These are phyloP conservation scores for Sebastiscus tertius DNA, from an alignment of 2,797 vertebrate genomes.

Conservation along the genomic window DNA sequence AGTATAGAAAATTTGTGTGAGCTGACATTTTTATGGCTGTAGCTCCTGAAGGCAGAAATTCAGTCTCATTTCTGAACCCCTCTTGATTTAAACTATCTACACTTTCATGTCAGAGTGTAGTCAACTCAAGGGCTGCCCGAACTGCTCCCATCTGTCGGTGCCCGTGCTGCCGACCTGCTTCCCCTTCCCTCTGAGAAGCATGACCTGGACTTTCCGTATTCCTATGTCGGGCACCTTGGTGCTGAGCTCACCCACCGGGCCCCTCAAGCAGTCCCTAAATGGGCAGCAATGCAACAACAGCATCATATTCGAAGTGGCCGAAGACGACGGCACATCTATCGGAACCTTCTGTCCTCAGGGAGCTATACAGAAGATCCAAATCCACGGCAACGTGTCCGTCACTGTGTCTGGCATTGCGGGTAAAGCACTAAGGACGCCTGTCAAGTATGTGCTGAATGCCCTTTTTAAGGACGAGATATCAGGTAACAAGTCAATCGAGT, in stretches of 20 bases:
- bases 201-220: constrained; percentile 86
- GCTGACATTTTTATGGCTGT: neutral
- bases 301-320: constrained; percentile 70
- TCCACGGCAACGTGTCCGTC: constrained; percentile 85
- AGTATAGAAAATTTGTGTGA: neutral
- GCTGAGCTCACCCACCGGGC: constrained; percentile 67
- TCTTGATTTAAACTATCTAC: neutral
- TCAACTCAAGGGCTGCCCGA: constrained; percentile 67
- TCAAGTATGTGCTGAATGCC: constrained; percentile 76
- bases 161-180: constrained; percentile 78
- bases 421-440: constrained; percentile 37
- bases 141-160: constrained; percentile 69
- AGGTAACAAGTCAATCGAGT: constrained; percentile 55
- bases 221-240: constrained; percentile 77
- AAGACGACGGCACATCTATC: constrained; percentile 63
- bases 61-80: neutral
- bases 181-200: constrained; percentile 74
- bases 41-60: neutral
- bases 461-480: constrained; percentile 80
- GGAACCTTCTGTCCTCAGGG: constrained; percentile 90
- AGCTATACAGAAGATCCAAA: constrained; percentile 85
- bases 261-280: constrained; percentile 81
- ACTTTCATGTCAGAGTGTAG: constrained; percentile 65
- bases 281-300: constrained; percentile 81
- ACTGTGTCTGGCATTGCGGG: constrained; percentile 69